Conservation (phyloP, 2,888 invertebrate species). For the Aspidapion aeneum region DNA sequence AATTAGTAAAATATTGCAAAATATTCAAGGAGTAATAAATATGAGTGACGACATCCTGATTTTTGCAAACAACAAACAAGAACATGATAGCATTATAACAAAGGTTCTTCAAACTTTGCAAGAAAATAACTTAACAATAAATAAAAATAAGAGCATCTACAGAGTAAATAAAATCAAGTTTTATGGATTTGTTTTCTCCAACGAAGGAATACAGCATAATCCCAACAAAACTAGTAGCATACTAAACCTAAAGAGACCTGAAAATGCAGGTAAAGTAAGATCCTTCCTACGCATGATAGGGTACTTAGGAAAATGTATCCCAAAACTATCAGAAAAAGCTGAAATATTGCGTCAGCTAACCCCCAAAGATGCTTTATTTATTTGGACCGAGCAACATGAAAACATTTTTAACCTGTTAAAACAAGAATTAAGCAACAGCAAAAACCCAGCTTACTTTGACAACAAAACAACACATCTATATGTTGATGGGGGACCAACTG, state of each 20-base stretch:
- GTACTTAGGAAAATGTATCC: slow-evolving; percentile 27
- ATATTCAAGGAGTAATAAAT: no score
- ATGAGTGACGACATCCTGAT: slow-evolving; percentile 27
- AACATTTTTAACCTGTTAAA: slow-evolving; percentile 18
- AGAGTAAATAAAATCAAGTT: slow-evolving; percentile 32
- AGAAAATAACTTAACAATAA: slow-evolving; percentile 28
- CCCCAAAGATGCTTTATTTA: no score
- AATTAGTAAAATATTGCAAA: no score
- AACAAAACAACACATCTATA: no score
- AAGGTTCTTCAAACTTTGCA: slow-evolving; percentile 38
- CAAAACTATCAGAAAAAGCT: no score
- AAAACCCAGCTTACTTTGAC: slow-evolving; percentile 8
- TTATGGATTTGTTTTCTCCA: slow-evolving; percentile 34
- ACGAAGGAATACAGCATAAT: slow-evolving; percentile 33
- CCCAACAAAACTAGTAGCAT: slow-evolving; percentile 33
- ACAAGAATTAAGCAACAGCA: slow-evolving; percentile 10
- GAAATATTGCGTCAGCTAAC: no score
- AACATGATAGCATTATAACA: slow-evolving; percentile 35
- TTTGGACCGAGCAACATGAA: no score
- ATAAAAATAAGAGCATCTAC: no score
- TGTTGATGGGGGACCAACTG: no score
- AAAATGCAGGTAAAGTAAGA: slow-evolving; percentile 26
- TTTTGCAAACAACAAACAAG: slow-evolving; percentile 30
- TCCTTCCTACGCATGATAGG: slow-evolving; percentile 34
- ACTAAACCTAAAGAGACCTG: no score